phyloP scores from a whole-genome alignment of 2,888 invertebrate species.

The Melanostoma scalare region DNA sequence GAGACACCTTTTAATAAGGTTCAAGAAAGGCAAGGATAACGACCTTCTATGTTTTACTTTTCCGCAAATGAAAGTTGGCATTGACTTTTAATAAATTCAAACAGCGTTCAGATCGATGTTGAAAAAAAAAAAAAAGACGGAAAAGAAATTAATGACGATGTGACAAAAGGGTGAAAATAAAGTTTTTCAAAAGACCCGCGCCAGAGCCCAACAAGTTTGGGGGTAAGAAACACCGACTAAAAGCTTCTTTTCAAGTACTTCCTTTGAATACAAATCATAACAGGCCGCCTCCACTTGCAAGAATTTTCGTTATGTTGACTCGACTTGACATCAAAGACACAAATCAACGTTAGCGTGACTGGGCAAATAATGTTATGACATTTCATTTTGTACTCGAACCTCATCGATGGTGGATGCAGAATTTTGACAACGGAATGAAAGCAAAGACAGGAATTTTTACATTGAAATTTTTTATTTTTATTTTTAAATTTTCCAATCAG shows the following conservation, averaged over 20 bases:
- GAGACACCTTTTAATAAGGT: constrained; percentile 34
- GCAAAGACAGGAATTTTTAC: no score
- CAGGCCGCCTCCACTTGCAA: no score
- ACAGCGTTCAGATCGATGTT: constrained; percentile 22
- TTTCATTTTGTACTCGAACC: no score
- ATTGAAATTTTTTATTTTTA: no score
- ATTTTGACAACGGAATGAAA: no score
- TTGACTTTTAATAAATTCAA: constrained; percentile 61
- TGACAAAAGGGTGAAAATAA: constrained; percentile 25
- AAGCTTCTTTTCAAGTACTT: constrained; percentile 15
- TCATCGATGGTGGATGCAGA: no score
- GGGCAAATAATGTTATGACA: no score
- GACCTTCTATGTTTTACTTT: constrained; percentile 23
- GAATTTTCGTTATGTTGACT: no score
- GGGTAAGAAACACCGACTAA: constrained; percentile 8
- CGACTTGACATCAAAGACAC: no score
- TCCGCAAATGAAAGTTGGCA: constrained; percentile 35
- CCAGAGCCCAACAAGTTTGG: constrained; percentile 46
- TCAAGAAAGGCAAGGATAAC: constrained; percentile 30
- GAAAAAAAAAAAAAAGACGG: constrained; percentile 29
- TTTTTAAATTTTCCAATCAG: no score
- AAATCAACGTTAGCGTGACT: no score
- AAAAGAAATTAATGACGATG: constrained; percentile 44
- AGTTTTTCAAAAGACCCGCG: constrained; percentile 16
- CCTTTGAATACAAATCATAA: constrained; percentile 34